Conservation (phyloP, 2,888 invertebrate genomes). For the Quadriops clusia region DNA sequence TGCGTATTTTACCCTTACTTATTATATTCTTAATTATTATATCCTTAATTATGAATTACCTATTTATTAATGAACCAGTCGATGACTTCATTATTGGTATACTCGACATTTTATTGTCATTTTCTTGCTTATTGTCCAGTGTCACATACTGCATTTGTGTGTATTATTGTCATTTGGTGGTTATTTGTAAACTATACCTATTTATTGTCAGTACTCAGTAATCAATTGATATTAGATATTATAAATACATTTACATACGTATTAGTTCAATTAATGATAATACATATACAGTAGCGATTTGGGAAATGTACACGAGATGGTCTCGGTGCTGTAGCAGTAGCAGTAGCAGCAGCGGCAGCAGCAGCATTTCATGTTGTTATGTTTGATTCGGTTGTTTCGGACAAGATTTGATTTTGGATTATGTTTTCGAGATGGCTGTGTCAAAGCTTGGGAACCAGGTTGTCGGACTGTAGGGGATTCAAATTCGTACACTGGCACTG, state of each 20-base stretch:
- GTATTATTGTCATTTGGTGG: slow-evolving; percentile 37
- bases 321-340: slow-evolving; percentile 20
- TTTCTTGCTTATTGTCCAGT: slow-evolving; percentile 39
- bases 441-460: slow-evolving; percentile 32
- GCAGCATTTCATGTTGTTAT: too few species aligned
- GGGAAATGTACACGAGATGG: slow-evolving; percentile 23
- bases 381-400: slow-evolving; percentile 26
- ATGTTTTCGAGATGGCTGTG: slow-evolving; percentile 31
- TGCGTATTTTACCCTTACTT: too few species aligned
- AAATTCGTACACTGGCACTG: slow-evolving; percentile 32
- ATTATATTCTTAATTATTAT: too few species aligned
- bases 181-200: slow-evolving; percentile 37
- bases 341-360: slow-evolving; percentile 7
- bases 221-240: slow-evolving; percentile 30
- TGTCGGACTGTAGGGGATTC: slow-evolving; percentile 29
- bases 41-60: too few species aligned
- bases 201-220: too few species aligned
- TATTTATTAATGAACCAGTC: too few species aligned
- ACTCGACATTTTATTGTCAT: slow-evolving; percentile 25
- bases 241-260: slow-evolving; percentile 12
- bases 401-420: slow-evolving; percentile 27
- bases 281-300: slow-evolving; percentile 20
- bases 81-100: slow-evolving; percentile 19
- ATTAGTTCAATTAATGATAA: slow-evolving; percentile 16
- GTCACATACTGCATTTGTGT: slow-evolving; percentile 37